These are phyloP conservation scores for Philonicus albiceps DNA, from an alignment of 2,888 invertebrate genomes.

Conservation along the genomic window DNA sequence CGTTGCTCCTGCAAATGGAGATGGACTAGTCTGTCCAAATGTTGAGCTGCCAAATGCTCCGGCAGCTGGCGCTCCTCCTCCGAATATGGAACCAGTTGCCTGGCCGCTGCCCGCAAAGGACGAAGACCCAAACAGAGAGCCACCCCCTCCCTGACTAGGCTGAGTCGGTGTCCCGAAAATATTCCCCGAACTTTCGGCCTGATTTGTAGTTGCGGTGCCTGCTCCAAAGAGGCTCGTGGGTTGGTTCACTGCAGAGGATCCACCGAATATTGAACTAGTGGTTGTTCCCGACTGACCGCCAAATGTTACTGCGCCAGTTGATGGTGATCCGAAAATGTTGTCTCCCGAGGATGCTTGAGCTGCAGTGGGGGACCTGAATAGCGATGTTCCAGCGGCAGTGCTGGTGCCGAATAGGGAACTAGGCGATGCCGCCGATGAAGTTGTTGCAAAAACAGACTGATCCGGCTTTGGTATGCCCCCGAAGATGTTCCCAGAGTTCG, in stretches of 20 bases:
- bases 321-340: slow-evolving; percentile 51
- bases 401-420: not conserved
- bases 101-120: slow-evolving; percentile 31
- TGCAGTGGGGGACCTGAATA: not conserved
- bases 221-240: slow-evolving; percentile 20
- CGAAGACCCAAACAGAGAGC: slow-evolving; percentile 52
- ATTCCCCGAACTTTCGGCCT: slow-evolving; percentile 32
- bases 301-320: not conserved
- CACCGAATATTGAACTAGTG: slow-evolving; percentile 25
- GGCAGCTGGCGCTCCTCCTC: not conserved
- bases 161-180: slow-evolving; percentile 26
- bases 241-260: not conserved
- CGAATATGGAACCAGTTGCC: slow-evolving; percentile 43
- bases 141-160: slow-evolving; percentile 42
- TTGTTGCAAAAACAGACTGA: slow-evolving; percentile 54
- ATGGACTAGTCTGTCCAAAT: slow-evolving; percentile 1
- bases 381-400: not conserved
- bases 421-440: slow-evolving; percentile 20
- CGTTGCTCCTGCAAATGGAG: slow-evolving; percentile 49
- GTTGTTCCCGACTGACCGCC: not conserved
- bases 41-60: not conserved
- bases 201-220: not conserved
- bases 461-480: slow-evolving; percentile 59
- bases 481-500: slow-evolving; percentile 53
- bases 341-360: slow-evolving; percentile 47